Evolutionary conservation across 2,888 invertebrate genomes (phyloP).

Genomic region (Callyntrura guangdongensis): DNA sequence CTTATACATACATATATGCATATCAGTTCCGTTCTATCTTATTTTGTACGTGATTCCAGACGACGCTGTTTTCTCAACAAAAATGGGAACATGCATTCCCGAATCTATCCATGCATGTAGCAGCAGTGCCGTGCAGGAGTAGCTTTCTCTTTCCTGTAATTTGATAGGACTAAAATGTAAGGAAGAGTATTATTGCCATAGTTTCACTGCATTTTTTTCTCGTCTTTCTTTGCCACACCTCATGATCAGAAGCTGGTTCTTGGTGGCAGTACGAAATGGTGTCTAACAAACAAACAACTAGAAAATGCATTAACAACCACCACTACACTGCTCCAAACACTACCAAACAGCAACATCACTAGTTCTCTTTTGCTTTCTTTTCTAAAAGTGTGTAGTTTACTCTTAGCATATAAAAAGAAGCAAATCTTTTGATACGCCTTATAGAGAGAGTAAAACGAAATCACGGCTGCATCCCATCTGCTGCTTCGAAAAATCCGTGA

Average conservation of each 20-base stretch:
- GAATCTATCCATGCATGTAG: constrained; percentile 40
- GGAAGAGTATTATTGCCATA: constrained; percentile 27
- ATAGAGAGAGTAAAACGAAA: constrained; percentile 74
- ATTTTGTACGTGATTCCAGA: constrained; percentile 56
- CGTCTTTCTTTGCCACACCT: constrained; percentile 3
- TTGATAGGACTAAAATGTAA: background rate
- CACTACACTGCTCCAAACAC: constrained; percentile 4
- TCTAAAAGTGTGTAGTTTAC: background rate
- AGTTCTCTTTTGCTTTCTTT: background rate
- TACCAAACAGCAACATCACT: constrained; percentile 2
- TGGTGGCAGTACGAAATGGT: background rate
- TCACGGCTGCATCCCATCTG: constrained; percentile 82
- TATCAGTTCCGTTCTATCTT: constrained; percentile 22
- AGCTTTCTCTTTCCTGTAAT: constrained; percentile 10
- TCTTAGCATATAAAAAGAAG: background rate
- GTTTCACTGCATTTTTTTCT: constrained; percentile 5
- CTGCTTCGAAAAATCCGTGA: constrained; percentile 79
- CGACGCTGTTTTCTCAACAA: background rate
- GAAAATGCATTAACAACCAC: constrained; percentile 67
- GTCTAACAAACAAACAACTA: constrained; percentile 9
- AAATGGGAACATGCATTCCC: constrained; percentile 49
- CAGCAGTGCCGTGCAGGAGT: background rate
- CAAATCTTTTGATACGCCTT: background rate
- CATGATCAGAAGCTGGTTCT: background rate
- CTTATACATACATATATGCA: no score